These are phyloP conservation scores for Yponomeuta cagnagella DNA, from an alignment of 2,888 invertebrate species.

Conservation along the genomic window DNA sequence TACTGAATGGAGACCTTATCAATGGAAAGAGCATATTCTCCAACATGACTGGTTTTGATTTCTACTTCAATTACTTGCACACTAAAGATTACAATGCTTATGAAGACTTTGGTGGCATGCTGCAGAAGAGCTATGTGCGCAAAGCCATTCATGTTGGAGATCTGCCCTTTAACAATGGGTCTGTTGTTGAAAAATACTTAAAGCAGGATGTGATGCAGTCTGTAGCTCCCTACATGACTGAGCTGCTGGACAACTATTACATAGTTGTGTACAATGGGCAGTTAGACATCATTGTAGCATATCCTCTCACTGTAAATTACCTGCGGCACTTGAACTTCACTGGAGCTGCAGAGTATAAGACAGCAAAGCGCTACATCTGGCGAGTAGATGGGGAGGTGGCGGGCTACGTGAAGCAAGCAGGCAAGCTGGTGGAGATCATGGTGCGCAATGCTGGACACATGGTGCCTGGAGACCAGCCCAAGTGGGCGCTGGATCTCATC, in stretches of 20 bases:
- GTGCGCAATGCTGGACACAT: constrained; percentile 89
- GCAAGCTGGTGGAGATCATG: constrained; percentile 83
- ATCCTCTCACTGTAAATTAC: constrained; percentile 89
- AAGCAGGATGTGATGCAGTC: constrained; percentile 88
- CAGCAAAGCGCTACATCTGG: constrained; percentile 82
- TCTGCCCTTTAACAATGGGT: constrained; percentile 79
- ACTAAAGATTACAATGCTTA: constrained; percentile 72
- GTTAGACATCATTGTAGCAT: constrained; percentile 92
- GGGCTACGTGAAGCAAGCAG: constrained; percentile 83
- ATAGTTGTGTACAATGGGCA: constrained; percentile 93
- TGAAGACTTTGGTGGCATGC: constrained; percentile 76
- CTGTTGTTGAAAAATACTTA: constrained; percentile 81
- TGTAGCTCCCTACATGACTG: constrained; percentile 82
- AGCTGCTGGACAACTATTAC: constrained; percentile 79
- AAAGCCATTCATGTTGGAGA: constrained; percentile 91
- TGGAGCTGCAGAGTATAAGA: constrained; percentile 79
- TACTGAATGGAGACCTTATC: constrained; percentile 82
- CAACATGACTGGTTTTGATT: constrained; percentile 84
- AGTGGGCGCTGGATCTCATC: constrained; percentile 85
- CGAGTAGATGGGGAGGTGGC: constrained; percentile 80
- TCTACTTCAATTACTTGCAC: constrained; percentile 84
- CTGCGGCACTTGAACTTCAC: constrained; percentile 82
- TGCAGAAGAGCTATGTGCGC: constrained; percentile 78
- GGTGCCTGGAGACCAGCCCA: constrained; percentile 87
- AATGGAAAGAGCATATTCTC: constrained; percentile 77